Conservation (phyloP, 2,888 invertebrate genomes). For the Incurvaria masculella region DNA sequence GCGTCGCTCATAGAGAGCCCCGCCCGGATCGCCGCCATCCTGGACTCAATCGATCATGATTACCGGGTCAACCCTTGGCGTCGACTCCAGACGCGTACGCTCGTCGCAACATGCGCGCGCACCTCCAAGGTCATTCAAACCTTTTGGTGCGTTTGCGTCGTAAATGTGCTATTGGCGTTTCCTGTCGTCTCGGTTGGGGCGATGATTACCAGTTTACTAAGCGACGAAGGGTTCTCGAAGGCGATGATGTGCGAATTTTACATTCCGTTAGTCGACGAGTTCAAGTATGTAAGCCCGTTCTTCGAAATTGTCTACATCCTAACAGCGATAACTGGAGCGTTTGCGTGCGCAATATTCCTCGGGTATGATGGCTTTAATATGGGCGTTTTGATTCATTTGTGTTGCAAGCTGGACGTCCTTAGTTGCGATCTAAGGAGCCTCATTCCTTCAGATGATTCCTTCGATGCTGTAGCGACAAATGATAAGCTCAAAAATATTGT, state of each 20-base stretch:
- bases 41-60: background rate
- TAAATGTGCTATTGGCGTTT: background rate
- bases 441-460: background rate
- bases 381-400: background rate
- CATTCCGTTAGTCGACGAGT: background rate
- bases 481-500: background rate
- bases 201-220: background rate
- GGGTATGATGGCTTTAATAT: background rate
- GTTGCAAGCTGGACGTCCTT: background rate
- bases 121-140: background rate
- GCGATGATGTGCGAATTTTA: background rate
- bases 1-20: background rate
- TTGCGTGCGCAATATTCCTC: background rate
- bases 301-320: background rate
- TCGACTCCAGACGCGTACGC: background rate
- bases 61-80: background rate
- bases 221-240: background rate
- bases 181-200: background rate
- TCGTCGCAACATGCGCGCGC: background rate
- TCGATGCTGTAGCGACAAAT: background rate
- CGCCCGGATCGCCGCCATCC: background rate
- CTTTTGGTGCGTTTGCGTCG: background rate
- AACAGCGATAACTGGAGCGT: background rate
- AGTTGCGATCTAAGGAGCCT: background rate
- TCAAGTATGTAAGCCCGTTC: background rate